Evolutionary conservation across 2,888 invertebrate genomes (phyloP), one percentile per base, ranked within the genome.

Genomic region (Phragmatobia fuliginosa): DNA sequence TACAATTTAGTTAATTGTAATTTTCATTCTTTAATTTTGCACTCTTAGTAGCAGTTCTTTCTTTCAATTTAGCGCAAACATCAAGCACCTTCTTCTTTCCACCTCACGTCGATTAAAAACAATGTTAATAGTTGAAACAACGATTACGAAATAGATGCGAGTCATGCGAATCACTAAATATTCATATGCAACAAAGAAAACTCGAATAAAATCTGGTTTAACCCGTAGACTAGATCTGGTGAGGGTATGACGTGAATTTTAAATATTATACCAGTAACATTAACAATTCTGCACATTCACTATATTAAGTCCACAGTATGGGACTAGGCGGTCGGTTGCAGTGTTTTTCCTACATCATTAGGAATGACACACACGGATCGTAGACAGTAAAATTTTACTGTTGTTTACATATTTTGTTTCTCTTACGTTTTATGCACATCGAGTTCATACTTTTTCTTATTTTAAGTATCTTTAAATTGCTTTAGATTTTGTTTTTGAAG

Each of bases 231-330:
- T 85, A 86, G 86, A 88, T 89, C 86, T 88, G 82, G 88, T 85
- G 86, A 86, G 86, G 82, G 83, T 85, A 88, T 84, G 90, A 83
- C 82, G 82, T 86, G 91, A 91, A 91, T 92, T 49, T 88, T 89
- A 87, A 92, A 91, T 56, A 56, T 21, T 84, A 79, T 79, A 76
- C 73, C 78, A 76, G 75, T 70, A 80, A 83, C 87, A 84, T 91
- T 90, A 85, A 86, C 88, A 83, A 90, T 91, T 90, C 91, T 79
- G 86, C 86, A 87, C 90, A 88, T 91, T 88, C 86, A 86, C 87
- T 90, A 87, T 87, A 87, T 88, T 86, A 83, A 84, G 84, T 84
- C 82, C 85, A 83, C 82, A 78, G 73, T 83, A 78, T 84, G 86
- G 84, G 84, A 82, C 84, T 83, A 83, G 83, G 76, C 72, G 73